Evolutionary conservation across 2,113 vertebrate species (phyloP).

Genomic region (Nycticryphes semicollaris): DNA sequence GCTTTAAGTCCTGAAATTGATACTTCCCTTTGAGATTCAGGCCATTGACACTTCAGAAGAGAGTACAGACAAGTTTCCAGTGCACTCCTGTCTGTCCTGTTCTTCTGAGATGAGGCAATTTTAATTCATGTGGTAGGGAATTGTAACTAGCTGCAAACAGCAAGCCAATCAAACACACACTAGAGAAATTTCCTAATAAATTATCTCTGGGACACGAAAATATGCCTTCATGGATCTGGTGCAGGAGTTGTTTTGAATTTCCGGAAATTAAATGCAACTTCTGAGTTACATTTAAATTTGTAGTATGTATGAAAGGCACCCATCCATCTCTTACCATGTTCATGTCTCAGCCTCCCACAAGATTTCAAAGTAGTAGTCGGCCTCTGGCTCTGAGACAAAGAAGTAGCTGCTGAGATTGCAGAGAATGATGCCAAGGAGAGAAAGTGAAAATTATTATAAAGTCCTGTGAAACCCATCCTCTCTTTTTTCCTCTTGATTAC

Average conservation of each 20-base stretch:
- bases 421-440: background rate
- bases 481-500: background rate
- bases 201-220: background rate
- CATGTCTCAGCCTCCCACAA: background rate
- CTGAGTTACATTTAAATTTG: background rate
- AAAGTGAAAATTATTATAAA: background rate
- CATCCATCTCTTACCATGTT: background rate
- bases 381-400: background rate
- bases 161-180: background rate
- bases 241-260: background rate
- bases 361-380: background rate
- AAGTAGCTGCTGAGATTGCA: background rate
- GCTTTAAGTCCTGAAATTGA: background rate
- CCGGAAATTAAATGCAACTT: background rate
- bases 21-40: background rate
- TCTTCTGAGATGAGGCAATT: background rate
- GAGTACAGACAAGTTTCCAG: background rate
- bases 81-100: accelerated
- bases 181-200: background rate
- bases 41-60: background rate
- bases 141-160: background rate
- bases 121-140: background rate
- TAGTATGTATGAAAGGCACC: background rate
- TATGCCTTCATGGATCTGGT: background rate
- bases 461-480: background rate